Evolutionary conservation across 2,888 invertebrate species (phyloP), one percentile per base, ranked within the genome.

Genomic region (Tanytarsus gracilentus): DNA sequence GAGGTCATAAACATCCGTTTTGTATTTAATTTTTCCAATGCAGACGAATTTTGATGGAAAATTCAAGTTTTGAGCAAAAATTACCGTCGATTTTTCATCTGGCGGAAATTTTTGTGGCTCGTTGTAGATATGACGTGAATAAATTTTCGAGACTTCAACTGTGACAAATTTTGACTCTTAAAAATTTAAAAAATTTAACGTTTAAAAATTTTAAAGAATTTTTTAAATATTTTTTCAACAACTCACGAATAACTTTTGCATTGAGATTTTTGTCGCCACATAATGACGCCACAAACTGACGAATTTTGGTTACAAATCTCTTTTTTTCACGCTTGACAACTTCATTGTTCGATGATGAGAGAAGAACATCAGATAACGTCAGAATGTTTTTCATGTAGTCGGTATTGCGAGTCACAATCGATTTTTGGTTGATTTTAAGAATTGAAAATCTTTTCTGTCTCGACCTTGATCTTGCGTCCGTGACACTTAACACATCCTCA

Each of bases 331-430:
- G n/a, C 26, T 49, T n/a, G 8, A 14, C 49, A 23, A 33, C 25
- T 18, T 39, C 18, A 5, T 3, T 3, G 18, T 59, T 59, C 6
- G 14, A 21, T 14, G 59, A 59, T 18, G 23, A 23, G 7, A 59
- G 33, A 23, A 59, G 36, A 21, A 49, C 33, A 14, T 59, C 59
- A 6, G 59, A 59, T 14, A 59, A 21, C 7, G 33, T 30, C 8
- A 59, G 18, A 11, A 59, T 29, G 25, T 29, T 59, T 26, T 59
- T 18, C 4, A 59, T 36, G 26, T 59, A 59, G 26, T 59, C 59
- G 5, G 27, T 16, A 30, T 49, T 36, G 25, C 25, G 21, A n/a
- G 27, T 11, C 27, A 49, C 18, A 49, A 49, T 25, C 3, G 11
- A 11, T 49, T 25, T 49, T 6, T 53, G 39, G 14, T 48, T 48